Evolutionary conservation across 2,113 vertebrate genomes (phyloP), one percentile per base, ranked within the genome.

Genomic region (Gadus chalcogrammus): DNA sequence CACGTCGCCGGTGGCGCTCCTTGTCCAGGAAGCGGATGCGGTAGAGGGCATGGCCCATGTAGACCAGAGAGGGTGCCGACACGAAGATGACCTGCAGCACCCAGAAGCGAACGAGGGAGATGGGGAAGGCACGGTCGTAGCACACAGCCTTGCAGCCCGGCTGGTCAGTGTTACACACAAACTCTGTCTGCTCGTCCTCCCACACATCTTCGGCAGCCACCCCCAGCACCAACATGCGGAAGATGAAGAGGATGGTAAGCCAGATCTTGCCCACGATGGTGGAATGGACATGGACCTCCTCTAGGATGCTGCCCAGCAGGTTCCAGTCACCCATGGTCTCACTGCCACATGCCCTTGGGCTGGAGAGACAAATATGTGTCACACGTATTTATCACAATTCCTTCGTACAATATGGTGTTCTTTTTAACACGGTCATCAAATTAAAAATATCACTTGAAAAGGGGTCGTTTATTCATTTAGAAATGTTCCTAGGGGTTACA

Each of bases 161-260:
- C 79, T 98, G 96, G 82, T 97, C 94, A 0, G 95, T 97, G 88
- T 98, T 99, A 89, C 96, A 99, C 72, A 94, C 85, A 71, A 98
- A 99, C 73, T 95, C 94, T 0, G 92, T 92, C 81, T 98, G 95
- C 80, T 98, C 95, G 0, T 98, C 96, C 0, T 96, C 93, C 96
- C 96, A 98, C 17, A 98, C 95, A 2, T 95, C 95, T 86, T 98
- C 96, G 0, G 95, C 95, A 4, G 95, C 95, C 3, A 94, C 95
- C 27, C 95, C 96, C 48, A 97, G 92, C 61, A 98, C 94, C 85
- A 98, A 80, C 95, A 98, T 97, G 61, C 95, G 91, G 79, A 98
- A 98, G 83, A 97, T 94, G 85, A 98, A 98, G 61, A 99, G 94
- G 77, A 97, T 94, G 2, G 95, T 96, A 18, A 98, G 93, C 95